These are phyloP conservation scores for Oryctes rhinoceros DNA, from an alignment of 1,140 invertebrate species.

Conservation along the genomic window DNA sequence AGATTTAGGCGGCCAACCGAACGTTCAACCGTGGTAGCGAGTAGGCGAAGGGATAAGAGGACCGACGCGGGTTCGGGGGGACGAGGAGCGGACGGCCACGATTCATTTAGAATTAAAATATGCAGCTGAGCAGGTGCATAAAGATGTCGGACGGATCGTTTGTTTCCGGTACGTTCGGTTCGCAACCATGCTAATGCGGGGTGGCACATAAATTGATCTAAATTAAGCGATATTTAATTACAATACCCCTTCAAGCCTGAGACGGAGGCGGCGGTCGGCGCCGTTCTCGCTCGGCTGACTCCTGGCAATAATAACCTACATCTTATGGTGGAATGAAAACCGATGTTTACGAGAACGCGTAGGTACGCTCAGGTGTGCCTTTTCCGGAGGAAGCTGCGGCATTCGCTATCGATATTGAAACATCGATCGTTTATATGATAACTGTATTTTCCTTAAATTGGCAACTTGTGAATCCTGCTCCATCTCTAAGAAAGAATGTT, in stretches of 20 bases:
- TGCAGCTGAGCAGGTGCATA: slow-evolving; percentile 51
- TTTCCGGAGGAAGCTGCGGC: too few species aligned
- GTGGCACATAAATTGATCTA: slow-evolving; percentile 57
- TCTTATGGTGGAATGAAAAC: too few species aligned
- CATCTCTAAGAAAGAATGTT: too few species aligned
- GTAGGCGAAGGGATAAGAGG: neutral
- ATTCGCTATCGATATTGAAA: too few species aligned
- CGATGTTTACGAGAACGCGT: too few species aligned
- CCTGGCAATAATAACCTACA: too few species aligned
- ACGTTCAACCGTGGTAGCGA: neutral
- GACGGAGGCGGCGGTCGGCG: neutral
- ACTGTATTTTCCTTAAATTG: too few species aligned
- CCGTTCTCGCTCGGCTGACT: neutral
- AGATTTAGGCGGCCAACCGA: slow-evolving; percentile 21
- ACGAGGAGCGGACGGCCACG: neutral
- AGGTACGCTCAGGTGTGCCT: too few species aligned
- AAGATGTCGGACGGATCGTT: slow-evolving; percentile 47
- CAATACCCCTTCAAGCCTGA: slow-evolving; percentile 46
- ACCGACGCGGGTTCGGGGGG: too few species aligned
- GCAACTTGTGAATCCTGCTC: too few species aligned
- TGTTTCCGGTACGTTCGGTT: slow-evolving; percentile 47
- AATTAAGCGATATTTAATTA: slow-evolving; percentile 61
- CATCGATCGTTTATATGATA: too few species aligned
- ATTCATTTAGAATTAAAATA: slow-evolving; percentile 34
- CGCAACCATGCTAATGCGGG: slow-evolving; percentile 37